phyloP scores from a whole-genome alignment of 2,888 invertebrate genomes.

The Eupithecia subfuscata region DNA sequence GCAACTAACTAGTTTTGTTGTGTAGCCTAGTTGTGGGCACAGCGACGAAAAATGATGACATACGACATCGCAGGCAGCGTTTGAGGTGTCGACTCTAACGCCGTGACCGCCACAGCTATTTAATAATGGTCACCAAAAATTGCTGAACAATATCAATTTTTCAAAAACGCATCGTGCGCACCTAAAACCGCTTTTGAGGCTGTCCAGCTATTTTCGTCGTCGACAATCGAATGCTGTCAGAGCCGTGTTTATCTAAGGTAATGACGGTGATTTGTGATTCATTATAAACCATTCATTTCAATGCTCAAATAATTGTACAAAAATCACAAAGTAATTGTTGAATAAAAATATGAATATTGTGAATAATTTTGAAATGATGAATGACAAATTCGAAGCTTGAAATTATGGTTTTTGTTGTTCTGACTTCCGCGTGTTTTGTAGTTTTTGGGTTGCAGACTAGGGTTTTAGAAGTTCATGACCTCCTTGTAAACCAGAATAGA shows the following conservation, averaged over 20 bases:
- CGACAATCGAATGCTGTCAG: background rate
- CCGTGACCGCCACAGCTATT: too few relatives aligned
- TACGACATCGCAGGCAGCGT: too few relatives aligned
- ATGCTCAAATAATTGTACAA: constrained; percentile 52
- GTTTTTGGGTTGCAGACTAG: background rate
- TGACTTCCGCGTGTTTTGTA: constrained; percentile 1
- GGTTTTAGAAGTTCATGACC: background rate
- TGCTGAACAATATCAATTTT: background rate
- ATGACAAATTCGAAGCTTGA: constrained; percentile 15
- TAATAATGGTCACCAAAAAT: background rate
- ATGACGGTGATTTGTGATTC: constrained; percentile 74
- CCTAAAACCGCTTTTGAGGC: background rate
- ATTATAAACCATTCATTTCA: constrained; percentile 75
- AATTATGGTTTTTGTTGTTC: constrained; percentile 20
- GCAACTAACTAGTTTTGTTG: too few relatives aligned
- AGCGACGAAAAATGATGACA: too few relatives aligned
- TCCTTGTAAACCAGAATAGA: background rate
- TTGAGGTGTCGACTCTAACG: too few relatives aligned
- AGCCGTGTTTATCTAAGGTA: constrained; percentile 70
- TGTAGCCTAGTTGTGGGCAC: too few relatives aligned
- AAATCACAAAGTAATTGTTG: constrained; percentile 54
- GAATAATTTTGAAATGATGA: constrained; percentile 28
- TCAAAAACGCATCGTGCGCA: background rate
- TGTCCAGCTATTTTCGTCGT: background rate
- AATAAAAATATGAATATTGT: constrained; percentile 48